Percentiles rank a stretch among this genome's conserved stretches.
phyloP scores from a whole-genome alignment of 2,888 invertebrate genomes.

The Cheilosia urbana region DNA sequence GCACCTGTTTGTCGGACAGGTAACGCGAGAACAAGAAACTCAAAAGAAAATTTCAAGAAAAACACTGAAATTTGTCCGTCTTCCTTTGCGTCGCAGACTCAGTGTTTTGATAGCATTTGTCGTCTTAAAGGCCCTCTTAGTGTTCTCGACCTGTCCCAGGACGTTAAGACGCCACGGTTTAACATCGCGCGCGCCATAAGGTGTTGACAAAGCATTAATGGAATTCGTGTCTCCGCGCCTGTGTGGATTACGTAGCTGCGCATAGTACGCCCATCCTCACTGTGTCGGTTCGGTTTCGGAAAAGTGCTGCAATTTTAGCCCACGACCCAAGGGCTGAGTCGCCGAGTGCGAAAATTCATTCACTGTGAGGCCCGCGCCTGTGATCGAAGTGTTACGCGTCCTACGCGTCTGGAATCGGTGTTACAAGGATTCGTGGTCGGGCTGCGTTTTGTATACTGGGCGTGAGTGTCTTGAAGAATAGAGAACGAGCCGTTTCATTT shows the following conservation, averaged over 20 bases:
- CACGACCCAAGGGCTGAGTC: conserved; percentile 49
- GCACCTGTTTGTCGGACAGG: conserved; percentile 79
- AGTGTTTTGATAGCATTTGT: conserved; percentile 69
- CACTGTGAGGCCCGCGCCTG: conserved; percentile 36
- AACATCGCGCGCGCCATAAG: conserved; percentile 29
- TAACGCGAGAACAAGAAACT: conserved; percentile 40
- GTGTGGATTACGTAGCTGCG: conserved; percentile 65
- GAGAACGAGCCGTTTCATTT: conserved; percentile 59
- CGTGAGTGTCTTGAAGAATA: conserved; percentile 51
- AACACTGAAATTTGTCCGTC: conserved; percentile 23
- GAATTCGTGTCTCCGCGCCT: conserved; percentile 54
- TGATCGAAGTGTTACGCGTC: conserved; percentile 62
- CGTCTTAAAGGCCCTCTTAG: conserved; percentile 38
- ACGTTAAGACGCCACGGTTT: conserved; percentile 40
- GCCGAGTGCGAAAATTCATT: conserved; percentile 58
- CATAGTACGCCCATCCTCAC: conserved; percentile 44
- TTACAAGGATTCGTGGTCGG: conserved; percentile 66
- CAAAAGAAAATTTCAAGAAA: conserved; percentile 26
- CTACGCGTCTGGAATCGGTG: conserved; percentile 59
- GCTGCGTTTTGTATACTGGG: conserved; percentile 22
- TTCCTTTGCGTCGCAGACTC: neutral
- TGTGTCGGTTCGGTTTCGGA: conserved; percentile 9
- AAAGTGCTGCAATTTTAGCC: conserved; percentile 56
- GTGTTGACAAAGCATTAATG: conserved; percentile 70
- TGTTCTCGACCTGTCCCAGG: conserved; percentile 26